Percentiles rank a stretch among this genome's conserved stretches.
Conservation (phyloP, 2,888 invertebrate species). For the Cyaniris semiargus region DNA sequence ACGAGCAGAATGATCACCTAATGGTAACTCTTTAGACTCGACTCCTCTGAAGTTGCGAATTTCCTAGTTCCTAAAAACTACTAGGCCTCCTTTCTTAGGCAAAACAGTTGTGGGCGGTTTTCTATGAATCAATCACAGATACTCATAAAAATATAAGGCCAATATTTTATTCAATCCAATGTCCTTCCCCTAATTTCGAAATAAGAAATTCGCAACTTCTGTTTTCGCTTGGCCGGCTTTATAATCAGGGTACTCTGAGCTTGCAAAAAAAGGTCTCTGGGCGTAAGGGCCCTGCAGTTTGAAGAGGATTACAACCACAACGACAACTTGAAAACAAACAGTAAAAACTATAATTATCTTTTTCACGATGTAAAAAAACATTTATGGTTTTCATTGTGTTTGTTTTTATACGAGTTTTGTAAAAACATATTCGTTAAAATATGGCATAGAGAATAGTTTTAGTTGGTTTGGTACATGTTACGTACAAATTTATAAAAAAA, state of each 20-base stretch:
- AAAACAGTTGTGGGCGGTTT: no score
- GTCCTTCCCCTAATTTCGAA: background rate
- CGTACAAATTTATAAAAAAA: background rate
- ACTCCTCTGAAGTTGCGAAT: no score
- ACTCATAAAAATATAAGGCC: background rate
- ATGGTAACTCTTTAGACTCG: no score
- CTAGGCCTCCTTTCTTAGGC: no score
- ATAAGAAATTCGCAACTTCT: background rate
- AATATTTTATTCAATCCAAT: constrained; percentile 2
- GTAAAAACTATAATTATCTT: constrained; percentile 12
- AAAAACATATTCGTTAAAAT: background rate
- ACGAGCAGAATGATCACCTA: no score
- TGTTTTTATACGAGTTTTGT: background rate
- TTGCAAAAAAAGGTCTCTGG: background rate
- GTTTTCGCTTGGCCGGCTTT: constrained; percentile 8
- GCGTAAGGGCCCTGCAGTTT: background rate
- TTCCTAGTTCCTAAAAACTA: no score
- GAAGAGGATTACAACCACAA: constrained; percentile 2
- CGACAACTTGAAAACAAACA: constrained; percentile 17
- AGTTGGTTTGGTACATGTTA: background rate
- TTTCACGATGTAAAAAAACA: background rate
- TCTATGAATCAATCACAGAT: background rate
- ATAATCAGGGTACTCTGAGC: constrained; percentile 3
- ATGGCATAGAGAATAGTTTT: background rate
- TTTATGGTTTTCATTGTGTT: background rate